Base-by-base conservation (phyloP, 2,113 vertebrate species). In the Oenanthe oenanthe region DNA sequence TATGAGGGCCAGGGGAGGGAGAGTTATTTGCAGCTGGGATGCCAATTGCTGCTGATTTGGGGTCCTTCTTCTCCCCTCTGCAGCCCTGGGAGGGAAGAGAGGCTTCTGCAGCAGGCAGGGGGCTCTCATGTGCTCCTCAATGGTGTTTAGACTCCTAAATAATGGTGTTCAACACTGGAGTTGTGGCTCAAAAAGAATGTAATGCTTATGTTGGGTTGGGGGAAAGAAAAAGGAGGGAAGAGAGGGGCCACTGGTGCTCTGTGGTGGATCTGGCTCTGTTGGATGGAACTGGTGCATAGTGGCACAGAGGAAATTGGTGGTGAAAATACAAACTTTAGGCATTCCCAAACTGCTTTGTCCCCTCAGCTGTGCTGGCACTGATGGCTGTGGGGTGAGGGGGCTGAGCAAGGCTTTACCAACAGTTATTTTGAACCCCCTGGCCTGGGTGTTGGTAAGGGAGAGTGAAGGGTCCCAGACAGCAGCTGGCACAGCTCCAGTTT, bases 351-450 rank as follows among this genome's bases (percentile, higher is more conserved):
- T 36, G 21, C 20, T 9, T 80, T 65, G 9, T 32, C 21, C 18
- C 24, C 14, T 58, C 4, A 12, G 48, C 32, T 1, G 0, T 26
- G 24, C 50, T 85, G 47, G 68, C 21, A 36, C 34, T 3, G 34
- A 6, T 3, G 31, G 62, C 57, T 68, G 54, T 0, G 0, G 36
- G 38, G 0, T 24, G 32, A 24, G 18, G 18, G 17, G n/a, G 26
- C 45, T 78, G 40, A 62, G 56, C n/a, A 45, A 47, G 5, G 14
- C 25, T 89, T 89, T 74, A 20, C n/a, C 28, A 31, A 2, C 0
- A 4, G 22, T 12, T 42, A 3, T 42, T 88, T 48, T 65, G 47
- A 79, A 9, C 3, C 16, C 68, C 6, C 4, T 10, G 73, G 45
- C 21, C 34, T 80, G 65, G 22, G 4, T 24, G 25, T 12, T 58